A percentile compares a stretch with the other conserved stretches of the same genome.
phyloP scores from a whole-genome alignment of 2,113 vertebrate species.

The Otus sunia region DNA sequence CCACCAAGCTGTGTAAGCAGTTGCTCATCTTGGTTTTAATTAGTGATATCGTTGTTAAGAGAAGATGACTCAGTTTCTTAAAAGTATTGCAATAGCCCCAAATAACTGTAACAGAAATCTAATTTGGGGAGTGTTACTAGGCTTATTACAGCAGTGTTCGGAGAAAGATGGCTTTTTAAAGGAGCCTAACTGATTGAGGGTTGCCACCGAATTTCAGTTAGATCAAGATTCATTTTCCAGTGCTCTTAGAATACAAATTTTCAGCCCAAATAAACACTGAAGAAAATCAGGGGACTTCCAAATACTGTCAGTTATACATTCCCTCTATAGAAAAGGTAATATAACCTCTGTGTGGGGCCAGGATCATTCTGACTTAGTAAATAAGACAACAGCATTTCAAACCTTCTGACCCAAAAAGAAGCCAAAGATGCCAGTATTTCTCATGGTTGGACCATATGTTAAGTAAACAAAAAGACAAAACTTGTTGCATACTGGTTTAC shows the following conservation, averaged over 20 bases:
- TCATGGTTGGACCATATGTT: not conserved
- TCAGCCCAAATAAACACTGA: not conserved
- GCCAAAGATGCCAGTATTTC: not conserved
- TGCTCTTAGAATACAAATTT: not conserved
- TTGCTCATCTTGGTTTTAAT: slow-evolving; percentile 21
- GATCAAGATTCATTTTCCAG: not conserved
- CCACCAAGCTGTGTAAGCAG: not conserved
- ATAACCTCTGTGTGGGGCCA: not conserved
- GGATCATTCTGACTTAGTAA: not conserved
- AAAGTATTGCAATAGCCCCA: not conserved
- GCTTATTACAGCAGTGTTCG: not conserved
- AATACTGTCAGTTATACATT: not conserved
- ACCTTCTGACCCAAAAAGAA: not conserved
- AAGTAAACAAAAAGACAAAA: not conserved
- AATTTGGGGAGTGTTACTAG: not conserved
- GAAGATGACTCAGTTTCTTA: not conserved
- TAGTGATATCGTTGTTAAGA: not conserved
- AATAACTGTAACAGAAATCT: not conserved
- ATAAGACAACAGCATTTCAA: not conserved
- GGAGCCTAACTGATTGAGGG: not conserved
- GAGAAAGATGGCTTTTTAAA: not conserved
- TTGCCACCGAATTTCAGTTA: not conserved
- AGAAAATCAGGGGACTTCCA: not conserved
- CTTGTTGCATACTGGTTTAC: not conserved
- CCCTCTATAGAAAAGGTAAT: not conserved